Evolutionary conservation across 2,888 invertebrate genomes (phyloP), one percentile per base, ranked within the genome.

Genomic region (Eupithecia centaureata): DNA sequence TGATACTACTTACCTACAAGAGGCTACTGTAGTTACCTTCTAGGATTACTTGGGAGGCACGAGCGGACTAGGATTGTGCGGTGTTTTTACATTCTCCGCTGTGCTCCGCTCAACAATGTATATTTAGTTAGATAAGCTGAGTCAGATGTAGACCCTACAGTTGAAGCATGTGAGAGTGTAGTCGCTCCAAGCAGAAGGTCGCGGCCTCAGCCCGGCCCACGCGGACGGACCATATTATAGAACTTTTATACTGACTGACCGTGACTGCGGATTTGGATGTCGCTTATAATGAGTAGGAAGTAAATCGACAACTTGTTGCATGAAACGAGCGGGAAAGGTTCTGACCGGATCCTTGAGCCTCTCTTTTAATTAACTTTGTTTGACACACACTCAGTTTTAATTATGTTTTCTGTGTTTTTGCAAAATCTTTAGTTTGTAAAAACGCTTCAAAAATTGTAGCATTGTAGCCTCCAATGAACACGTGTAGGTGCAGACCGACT

Each of bases 141-240:
- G 2, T 22, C 18, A 22, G 12, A 47, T 47, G 3, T 47, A 47
- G 47, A 47, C 18, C 10, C 18, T 22, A 22, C 10, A 47, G 22
- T 47, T 10, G 22, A 47, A 47, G 47, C 10, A 22, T 47, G 42
- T 42, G n/a, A n/a, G n/a, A n/a, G n/a, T n/a, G n/a, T n/a, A n/a
- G n/a, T n/a, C n/a, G n/a, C n/a, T n/a, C n/a, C n/a, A n/a, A n/a
- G 18, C 42, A 52, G 51, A 64, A 75, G 75, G 75, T 68, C 73
- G 62, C 62, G 71, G 33, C 73, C 71, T 71, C 71, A 27, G 52
- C 8, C 51, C 27, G 18, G 52, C 8, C 51, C 27, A 13, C 8
- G 42, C 42, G 7, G 27, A 47, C 52, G 15, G 27, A 52, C 52
- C 1, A 13, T 13, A 52, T 27, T 52, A 27, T 52, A 30, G 47